These are phyloP conservation scores for Cydia fagiglandana DNA, from an alignment of 1,140 invertebrate species.

Conservation along the genomic window DNA sequence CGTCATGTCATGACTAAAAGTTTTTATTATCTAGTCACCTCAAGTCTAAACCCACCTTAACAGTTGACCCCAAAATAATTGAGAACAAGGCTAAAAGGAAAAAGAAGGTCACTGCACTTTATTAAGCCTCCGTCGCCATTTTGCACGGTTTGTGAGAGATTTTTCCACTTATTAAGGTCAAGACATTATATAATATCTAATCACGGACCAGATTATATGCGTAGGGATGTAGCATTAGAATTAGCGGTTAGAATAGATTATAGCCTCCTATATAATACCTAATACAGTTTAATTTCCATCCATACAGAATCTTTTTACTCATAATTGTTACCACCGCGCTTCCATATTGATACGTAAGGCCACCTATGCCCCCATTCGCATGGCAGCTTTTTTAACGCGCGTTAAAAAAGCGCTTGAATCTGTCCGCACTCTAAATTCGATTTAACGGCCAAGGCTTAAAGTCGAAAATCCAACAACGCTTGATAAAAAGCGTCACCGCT, in stretches of 20 bases:
- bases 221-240: neutral
- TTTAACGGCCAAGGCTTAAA: too few relatives aligned
- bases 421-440: too few relatives aligned
- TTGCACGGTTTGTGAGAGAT: conserved; percentile 13
- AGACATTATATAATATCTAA: neutral
- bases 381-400: too few relatives aligned
- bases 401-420: too few relatives aligned
- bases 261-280: too few relatives aligned
- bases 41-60: conserved; percentile 8
- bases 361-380: too few relatives aligned
- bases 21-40: neutral
- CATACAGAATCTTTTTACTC: too few relatives aligned
- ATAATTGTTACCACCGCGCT: too few relatives aligned
- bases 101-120: conserved; percentile 29
- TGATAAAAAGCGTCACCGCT: too few relatives aligned
- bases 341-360: too few relatives aligned
- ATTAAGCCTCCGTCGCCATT: conserved; percentile 8
- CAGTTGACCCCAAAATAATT: conserved; percentile 31
- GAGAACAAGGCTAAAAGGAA: conserved; percentile 30
- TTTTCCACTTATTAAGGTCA: conserved; percentile 19
- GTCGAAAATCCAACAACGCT: too few relatives aligned
- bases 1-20: neutral
- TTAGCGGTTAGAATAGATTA: neutral
- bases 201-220: neutral
- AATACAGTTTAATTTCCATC: too few relatives aligned